Conservation (phyloP, 2,113 vertebrate species). For the Lepidothrix coronata region DNA sequence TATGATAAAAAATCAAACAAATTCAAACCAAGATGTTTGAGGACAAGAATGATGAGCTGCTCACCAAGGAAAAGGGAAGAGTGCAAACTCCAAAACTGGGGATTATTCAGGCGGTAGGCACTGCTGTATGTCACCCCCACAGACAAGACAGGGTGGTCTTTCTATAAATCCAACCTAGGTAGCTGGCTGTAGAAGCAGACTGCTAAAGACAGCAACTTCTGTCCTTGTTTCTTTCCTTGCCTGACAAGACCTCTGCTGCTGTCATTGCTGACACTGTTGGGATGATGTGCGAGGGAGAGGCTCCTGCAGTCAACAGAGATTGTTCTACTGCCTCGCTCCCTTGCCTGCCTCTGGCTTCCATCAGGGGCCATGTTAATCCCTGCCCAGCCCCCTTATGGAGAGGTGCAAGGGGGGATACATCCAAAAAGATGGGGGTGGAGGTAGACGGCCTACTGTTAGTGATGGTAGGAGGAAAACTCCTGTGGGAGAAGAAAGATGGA, state of each 20-base stretch:
- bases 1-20: neutral
- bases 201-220: neutral
- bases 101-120: neutral
- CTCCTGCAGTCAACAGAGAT: neutral
- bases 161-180: neutral
- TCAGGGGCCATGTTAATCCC: too few relatives aligned
- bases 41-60: neutral
- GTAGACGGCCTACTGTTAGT: neutral
- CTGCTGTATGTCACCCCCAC: neutral
- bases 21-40: neutral
- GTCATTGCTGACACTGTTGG: neutral
- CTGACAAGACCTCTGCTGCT: neutral
- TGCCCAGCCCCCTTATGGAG: accelerated
- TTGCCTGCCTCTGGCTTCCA: neutral
- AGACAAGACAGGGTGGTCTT: neutral
- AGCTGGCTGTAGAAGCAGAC: neutral
- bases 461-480: neutral
- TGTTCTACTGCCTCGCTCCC: neutral
- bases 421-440: accelerated
- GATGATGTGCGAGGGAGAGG: neutral
- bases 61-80: neutral
- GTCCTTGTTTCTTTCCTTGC: neutral
- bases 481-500: neutral
- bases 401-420: neutral
- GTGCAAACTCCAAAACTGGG: neutral